phyloP scores from a whole-genome alignment of 2,113 vertebrate genomes.

The Speoplatyrhinus poulsoni region DNA sequence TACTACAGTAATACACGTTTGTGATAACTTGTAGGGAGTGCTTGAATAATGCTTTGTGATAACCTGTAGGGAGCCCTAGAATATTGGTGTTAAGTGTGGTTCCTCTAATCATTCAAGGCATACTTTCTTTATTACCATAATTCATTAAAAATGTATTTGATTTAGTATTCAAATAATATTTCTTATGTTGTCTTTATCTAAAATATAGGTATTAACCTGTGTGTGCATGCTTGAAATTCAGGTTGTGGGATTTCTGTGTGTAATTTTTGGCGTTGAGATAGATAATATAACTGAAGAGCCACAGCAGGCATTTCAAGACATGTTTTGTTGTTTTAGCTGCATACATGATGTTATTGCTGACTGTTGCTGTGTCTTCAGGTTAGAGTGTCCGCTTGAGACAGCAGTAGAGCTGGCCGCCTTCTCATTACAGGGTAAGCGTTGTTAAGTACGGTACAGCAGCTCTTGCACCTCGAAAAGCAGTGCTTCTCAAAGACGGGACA shows the following conservation, averaged over 20 bases:
- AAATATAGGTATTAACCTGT: too few species aligned
- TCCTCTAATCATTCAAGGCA: too few species aligned
- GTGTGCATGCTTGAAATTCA: too few species aligned
- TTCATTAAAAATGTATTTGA: too few species aligned
- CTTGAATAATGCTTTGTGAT: not conserved
- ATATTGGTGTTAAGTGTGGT: not conserved
- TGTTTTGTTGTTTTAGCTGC: too few species aligned
- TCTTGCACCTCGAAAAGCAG: not conserved
- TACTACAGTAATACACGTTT: not conserved
- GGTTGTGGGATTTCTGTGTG: too few species aligned
- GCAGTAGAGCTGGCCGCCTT: conserved; percentile 91
- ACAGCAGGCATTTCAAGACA: too few species aligned
- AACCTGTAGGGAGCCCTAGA: not conserved
- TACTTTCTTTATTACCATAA: not conserved
- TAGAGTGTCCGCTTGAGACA: conserved; percentile 94
- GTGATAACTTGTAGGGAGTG: not conserved
- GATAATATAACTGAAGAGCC: too few species aligned
- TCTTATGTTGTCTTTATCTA: too few species aligned
- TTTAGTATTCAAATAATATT: too few species aligned
- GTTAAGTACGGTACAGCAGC: not conserved
- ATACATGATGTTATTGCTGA: not conserved
- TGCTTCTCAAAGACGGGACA: too few species aligned
- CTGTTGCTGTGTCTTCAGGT: conserved; percentile 66
- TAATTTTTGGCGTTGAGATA: too few species aligned
- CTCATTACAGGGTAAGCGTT: conserved; percentile 88